Base-by-base conservation (phyloP, 2,888 invertebrate genomes). In the Drosophila fulvimacula region DNA sequence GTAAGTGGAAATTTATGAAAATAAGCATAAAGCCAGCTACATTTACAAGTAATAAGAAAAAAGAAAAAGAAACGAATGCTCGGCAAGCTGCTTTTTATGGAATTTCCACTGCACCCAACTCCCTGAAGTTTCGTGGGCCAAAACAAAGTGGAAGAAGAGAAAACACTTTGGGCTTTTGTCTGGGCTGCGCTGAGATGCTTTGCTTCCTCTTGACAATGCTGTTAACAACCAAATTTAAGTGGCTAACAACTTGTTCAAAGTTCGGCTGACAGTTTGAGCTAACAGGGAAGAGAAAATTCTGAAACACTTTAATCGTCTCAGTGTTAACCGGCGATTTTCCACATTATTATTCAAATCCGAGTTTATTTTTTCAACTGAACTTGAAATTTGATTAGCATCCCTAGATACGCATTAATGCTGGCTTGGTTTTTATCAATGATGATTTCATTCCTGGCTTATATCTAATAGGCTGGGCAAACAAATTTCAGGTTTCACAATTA, bases 1-100 rank as follows among this genome's bases (percentile, higher is more conserved):
- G 81, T 88, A 83, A 83, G 83, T 88, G 83, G 89, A 83, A 82
- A 83, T 83, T 83, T 83, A 83, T 83, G 83, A 83, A 83, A 88
- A 82, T 85, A 68, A 41, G 73, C 52, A 53, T 63, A 78, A 76
- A 73, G 76, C 76, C 76, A 66, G 64, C 72, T 38, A 79, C 75
- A 79, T 84, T 69, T 61, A 61, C 76, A 81, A 81, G 70, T 75
- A 78, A 85, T 80, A 85, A 81, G 61, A 49, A 46, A 55, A 62
- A 59, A 76, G 76, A 76, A 60, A 67, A 56, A 38, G 19, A 39
- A 39, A 11, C 10, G 51, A 57, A 56, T 65, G 66, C 49, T 48
- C 57, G 53, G 52, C 51, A 79, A 84, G 73, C 82, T 84, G 84
- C 67, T 61, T 59, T 62, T 55, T 49, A 52, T 39, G 57, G 44